A percentile compares a stretch with the other conserved stretches of the same genome.
phyloP scores from a whole-genome alignment of 2,797 vertebrate genomes.

The Alca torda region DNA sequence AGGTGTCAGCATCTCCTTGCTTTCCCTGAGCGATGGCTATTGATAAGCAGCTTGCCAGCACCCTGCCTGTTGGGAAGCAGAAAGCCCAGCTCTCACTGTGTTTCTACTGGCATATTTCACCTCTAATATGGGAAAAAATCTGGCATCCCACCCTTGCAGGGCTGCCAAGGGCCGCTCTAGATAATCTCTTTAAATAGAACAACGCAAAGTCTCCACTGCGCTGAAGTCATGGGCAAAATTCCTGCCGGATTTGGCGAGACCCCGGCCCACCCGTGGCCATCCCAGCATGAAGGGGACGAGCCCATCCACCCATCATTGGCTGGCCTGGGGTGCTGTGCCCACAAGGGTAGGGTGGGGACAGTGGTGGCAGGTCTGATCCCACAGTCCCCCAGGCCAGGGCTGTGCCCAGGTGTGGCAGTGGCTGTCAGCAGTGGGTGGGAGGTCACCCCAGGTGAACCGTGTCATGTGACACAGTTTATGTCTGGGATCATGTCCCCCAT shows the following conservation, averaged over 20 bases:
- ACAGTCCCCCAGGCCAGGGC: accelerated
- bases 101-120: slow-evolving; percentile 46
- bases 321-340: background rate
- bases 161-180: slow-evolving; percentile 37
- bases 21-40: background rate
- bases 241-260: background rate
- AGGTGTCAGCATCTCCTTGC: background rate
- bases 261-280: accelerated
- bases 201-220: background rate
- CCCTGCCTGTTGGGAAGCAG: background rate
- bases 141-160: background rate
- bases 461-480: accelerated
- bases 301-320: accelerated
- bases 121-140: slow-evolving; percentile 37
- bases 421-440: background rate
- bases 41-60: background rate
- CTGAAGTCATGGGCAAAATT: slow-evolving; percentile 34
- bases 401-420: background rate
- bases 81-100: background rate
- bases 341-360: background rate
- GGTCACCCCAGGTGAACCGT: background rate
- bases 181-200: slow-evolving; percentile 52
- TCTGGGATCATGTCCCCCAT: background rate
- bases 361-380: background rate
- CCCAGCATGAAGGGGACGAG: accelerated